phyloP scores from a whole-genome alignment of 2,113 vertebrate genomes.

The Mormyrus lacerda region DNA sequence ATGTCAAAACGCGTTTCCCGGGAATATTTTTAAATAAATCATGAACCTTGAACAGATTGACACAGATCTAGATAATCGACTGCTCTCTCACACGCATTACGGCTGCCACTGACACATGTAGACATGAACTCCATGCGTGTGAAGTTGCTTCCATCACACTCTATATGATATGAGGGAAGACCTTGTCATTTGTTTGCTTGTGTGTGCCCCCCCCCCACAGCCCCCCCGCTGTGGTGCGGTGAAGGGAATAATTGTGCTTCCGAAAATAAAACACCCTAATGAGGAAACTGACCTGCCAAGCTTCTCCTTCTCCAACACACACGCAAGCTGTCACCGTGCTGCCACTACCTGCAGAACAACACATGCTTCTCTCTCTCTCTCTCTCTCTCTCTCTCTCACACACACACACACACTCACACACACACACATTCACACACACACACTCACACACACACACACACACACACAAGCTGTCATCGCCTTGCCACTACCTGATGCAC shows the following conservation, averaged over 20 bases:
- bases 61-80: neutral
- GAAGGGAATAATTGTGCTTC: conserved; percentile 15
- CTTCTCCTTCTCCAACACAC: conserved; percentile 1
- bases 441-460: neutral
- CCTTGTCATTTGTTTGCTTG: neutral
- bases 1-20: neutral
- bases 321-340: conserved; percentile 12
- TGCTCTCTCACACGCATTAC: neutral
- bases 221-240: neutral
- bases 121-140: neutral
- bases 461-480: neutral
- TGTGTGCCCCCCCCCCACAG: neutral
- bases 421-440: neutral
- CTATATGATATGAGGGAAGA: neutral
- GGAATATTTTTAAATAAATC: neutral
- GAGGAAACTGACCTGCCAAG: conserved; percentile 13
- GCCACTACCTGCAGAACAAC: neutral
- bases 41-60: neutral
- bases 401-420: neutral
- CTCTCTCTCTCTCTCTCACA: neutral
- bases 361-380: neutral
- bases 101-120: neutral
- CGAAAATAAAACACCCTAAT: conserved; percentile 14
- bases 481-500: neutral
- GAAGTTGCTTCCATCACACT: neutral